A percentile compares a stretch with the other conserved stretches of the same genome.
Evolutionary conservation across 2,797 vertebrate species (phyloP).

Genomic region (Fringilla coelebs): DNA sequence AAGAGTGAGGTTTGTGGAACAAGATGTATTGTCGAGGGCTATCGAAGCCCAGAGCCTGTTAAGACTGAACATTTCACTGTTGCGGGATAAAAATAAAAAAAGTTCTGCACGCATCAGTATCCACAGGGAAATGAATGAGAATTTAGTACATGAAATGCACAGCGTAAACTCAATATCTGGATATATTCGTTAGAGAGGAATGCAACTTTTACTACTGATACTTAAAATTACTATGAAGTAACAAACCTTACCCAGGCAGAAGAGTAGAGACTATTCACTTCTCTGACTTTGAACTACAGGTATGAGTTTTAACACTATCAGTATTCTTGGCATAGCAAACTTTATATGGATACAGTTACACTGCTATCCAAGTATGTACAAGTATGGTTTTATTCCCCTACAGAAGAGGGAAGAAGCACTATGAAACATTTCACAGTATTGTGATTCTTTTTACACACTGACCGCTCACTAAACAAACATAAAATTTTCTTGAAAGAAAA

Average conservation of each 20-base stretch:
- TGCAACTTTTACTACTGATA: neutral
- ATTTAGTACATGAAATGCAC: neutral
- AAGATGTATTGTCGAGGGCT: fast-evolving
- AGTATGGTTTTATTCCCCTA: neutral
- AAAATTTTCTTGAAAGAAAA: neutral
- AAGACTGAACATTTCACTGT: neutral
- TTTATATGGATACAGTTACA: neutral
- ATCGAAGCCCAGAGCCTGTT: neutral
- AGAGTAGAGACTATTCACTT: neutral
- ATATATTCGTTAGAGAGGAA: neutral
- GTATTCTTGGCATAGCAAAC: neutral
- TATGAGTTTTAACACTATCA: neutral
- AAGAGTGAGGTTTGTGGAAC: neutral
- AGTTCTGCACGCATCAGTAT: neutral
- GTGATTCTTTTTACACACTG: neutral
- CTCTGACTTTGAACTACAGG: neutral
- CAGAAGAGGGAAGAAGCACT: neutral
- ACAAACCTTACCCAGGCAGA: neutral
- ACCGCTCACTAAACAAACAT: neutral
- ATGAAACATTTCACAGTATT: neutral
- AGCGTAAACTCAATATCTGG: neutral
- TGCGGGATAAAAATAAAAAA: neutral
- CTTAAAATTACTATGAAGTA: neutral
- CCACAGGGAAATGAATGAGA: neutral
- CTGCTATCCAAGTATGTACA: neutral